A percentile compares a stretch with the other conserved stretches of the same genome.
phyloP scores from a whole-genome alignment of 2,113 vertebrate genomes.

The Megaceryle maxima region DNA sequence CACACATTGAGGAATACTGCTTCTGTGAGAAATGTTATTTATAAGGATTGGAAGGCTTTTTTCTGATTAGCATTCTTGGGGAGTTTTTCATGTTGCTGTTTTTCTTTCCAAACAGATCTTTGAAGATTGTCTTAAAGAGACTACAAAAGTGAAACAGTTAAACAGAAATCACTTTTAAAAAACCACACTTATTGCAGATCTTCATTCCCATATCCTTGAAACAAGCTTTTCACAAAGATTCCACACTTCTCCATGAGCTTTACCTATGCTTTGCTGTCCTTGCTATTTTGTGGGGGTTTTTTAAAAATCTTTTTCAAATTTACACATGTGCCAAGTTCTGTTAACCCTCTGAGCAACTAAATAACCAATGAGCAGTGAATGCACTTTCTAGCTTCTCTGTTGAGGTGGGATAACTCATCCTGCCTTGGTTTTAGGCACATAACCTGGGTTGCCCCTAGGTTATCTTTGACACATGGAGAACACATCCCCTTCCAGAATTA shows the following conservation, averaged over 20 bases:
- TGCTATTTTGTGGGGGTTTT: too few species aligned
- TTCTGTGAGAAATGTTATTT: not conserved
- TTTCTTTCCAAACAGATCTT: not conserved
- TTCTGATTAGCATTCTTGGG: not conserved
- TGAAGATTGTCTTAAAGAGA: not conserved
- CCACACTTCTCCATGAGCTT: too few species aligned
- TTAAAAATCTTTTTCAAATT: not conserved
- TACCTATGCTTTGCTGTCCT: too few species aligned
- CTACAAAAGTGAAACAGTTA: not conserved
- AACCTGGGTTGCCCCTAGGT: not conserved
- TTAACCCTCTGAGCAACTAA: not conserved
- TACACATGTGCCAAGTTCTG: not conserved
- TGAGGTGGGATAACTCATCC: not conserved
- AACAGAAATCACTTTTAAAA: not conserved
- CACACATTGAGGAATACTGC: not conserved
- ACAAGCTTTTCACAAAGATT: too few species aligned
- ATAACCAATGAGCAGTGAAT: not conserved
- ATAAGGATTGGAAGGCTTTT: not conserved
- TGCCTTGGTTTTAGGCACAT: not conserved
- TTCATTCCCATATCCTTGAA: too few species aligned
- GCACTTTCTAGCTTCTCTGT: not conserved
- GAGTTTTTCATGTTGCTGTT: not conserved
- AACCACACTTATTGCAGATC: not conserved
- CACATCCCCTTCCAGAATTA: not conserved
- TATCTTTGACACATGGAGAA: not conserved